Percentiles rank a stretch among this genome's conserved stretches.
phyloP scores from a whole-genome alignment of 2,888 invertebrate species.

The Amblyteles armatorius region DNA sequence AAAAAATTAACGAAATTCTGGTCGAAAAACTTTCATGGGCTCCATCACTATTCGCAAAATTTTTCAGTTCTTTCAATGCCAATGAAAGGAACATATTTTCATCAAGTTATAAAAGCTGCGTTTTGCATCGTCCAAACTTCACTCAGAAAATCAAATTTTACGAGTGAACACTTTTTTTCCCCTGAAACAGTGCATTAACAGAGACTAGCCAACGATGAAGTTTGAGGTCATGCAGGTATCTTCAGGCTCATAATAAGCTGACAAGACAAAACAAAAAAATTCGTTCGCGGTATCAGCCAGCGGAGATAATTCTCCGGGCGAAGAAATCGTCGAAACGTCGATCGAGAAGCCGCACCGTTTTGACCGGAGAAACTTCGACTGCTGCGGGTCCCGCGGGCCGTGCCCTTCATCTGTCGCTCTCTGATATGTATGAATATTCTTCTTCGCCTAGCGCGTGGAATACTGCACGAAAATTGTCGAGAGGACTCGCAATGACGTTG shows the following conservation, averaged over 20 bases:
- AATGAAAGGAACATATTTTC: background rate
- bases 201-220: no score
- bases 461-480: slow-evolving; percentile 24
- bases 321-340: background rate
- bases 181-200: no score
- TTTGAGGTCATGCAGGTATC: no score
- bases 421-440: slow-evolving; percentile 6
- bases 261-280: no score
- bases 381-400: slow-evolving; percentile 59
- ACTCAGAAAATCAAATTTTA: no score
- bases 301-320: background rate
- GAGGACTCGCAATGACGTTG: slow-evolving; percentile 13
- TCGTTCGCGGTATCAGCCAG: no score
- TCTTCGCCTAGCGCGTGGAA: slow-evolving; percentile 9
- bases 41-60: background rate
- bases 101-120: no score
- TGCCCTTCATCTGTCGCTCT: slow-evolving; percentile 61
- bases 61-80: background rate
- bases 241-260: no score
- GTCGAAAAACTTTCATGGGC: background rate
- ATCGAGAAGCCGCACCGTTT: slow-evolving; percentile 41
- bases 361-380: slow-evolving; percentile 60
- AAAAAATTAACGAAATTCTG: background rate
- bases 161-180: no score
- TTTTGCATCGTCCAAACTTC: no score